Evolutionary conservation across 1,140 invertebrate genomes (phyloP), one percentile per base, ranked within the genome.

Genomic region (Batillaria attramentaria): DNA sequence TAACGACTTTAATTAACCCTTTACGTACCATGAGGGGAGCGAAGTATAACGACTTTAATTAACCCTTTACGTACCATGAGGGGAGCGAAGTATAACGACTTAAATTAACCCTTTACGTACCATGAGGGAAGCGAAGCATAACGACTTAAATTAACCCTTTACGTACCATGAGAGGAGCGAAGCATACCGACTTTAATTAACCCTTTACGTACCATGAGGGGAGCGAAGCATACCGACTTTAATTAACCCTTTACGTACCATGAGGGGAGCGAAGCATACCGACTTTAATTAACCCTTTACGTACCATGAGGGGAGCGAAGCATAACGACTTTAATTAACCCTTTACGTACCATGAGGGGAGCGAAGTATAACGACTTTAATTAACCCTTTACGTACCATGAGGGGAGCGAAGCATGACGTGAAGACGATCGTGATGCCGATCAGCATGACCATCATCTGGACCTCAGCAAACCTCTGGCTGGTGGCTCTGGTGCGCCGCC

Each of bases 341-440:
- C 57, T 54, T 16, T 5, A 75, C n/a, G 5, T 8, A 43, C 28
- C 5, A 77, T 13, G 41, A 28, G 41, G 4, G 31, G 4, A 6
- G 46, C 20, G 10, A 28, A 46, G 28, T 31, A 10, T 46, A 35
- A n/a, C 28, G 24, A 50, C 18, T 13, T 37, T 37, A 13, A 41
- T 57, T 62, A 43, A 31, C 68, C n/a, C 8, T 39, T 39, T 76
- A 88, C 89, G 86, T 85, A 91, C 91, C 85, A 91, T 89, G 60
- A 92, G 81, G 3, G 91, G 91, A 2, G 87, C 79, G 83, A 90
- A 91, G 79, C 90, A 91, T 33, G 86, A 81, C n/a, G 88, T 87
- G 82, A 92, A 91, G 33, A 91, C 87, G 31, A 90, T 73, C 13
- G 91, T 91, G 57, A 91, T 90, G 35, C 89, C 90, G 33, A 91